Evolutionary conservation across 2,888 invertebrate species (phyloP).

Genomic region (Pristionchus arcanus): DNA sequence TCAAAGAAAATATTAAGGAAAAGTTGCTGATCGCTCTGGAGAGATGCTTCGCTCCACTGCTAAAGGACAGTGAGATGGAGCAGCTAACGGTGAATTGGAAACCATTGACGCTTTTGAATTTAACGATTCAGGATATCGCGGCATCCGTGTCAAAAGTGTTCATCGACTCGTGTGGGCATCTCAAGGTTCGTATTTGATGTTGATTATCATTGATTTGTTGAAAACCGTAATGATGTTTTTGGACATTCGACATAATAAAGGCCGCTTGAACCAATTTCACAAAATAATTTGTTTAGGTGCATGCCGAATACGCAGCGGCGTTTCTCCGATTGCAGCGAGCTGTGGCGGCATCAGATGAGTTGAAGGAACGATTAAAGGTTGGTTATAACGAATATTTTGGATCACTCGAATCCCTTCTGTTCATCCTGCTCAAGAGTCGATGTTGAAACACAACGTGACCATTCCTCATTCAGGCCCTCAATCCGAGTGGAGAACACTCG

Average conservation of each 20-base stretch:
- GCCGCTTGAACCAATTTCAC: background rate
- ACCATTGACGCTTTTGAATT: background rate
- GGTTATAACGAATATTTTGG: too few relatives aligned
- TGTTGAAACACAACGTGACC: background rate
- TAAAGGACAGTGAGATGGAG: background rate
- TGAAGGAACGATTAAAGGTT: conserved; percentile 43
- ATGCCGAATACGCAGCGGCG: conserved; percentile 75
- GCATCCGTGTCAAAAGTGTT: conserved; percentile 27
- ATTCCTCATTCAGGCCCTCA: conserved; percentile 57
- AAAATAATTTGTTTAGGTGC: conserved; percentile 60
- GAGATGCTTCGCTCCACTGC: background rate
- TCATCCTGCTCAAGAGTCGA: background rate
- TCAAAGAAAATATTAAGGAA: background rate
- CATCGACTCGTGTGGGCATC: conserved; percentile 37
- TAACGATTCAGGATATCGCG: background rate
- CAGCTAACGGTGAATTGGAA: background rate
- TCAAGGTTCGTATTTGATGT: conserved; percentile 56
- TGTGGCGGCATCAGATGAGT: conserved; percentile 54
- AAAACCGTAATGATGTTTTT: too few relatives aligned
- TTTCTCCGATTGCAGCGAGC: conserved; percentile 73
- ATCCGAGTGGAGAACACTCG: conserved; percentile 67
- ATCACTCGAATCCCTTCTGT: background rate
- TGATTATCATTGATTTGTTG: background rate
- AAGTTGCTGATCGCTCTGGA: conserved; percentile 10
- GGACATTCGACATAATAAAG: too few relatives aligned